Evolutionary conservation across 2,888 invertebrate genomes (phyloP).

Genomic region (Eilema caniola): DNA sequence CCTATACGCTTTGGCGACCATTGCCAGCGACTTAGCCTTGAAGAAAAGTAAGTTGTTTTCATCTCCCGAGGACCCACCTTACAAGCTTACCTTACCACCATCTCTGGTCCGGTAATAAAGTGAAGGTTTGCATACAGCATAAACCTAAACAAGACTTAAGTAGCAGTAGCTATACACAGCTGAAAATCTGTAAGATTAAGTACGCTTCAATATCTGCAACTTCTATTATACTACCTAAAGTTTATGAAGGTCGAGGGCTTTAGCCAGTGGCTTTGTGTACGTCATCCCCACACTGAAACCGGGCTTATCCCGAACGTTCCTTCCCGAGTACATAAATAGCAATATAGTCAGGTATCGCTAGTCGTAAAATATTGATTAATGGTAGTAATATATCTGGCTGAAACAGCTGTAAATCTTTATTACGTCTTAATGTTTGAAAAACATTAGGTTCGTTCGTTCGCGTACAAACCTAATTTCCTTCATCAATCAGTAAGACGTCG

Average conservation of each 20-base stretch:
- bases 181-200: constrained; percentile 18
- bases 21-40: too few relatives aligned
- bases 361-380: constrained; percentile 1
- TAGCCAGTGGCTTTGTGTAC: constrained; percentile 11
- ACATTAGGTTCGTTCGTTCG: not conserved
- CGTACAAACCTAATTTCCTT: not conserved
- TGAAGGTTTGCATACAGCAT: not conserved
- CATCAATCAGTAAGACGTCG: constrained; percentile 1
- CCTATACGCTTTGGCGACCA: too few relatives aligned
- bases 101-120: too few relatives aligned
- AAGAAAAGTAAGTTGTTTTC: too few relatives aligned
- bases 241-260: constrained; percentile 18
- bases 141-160: not conserved
- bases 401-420: constrained; percentile 1
- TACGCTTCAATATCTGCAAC: constrained; percentile 10
- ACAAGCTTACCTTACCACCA: too few relatives aligned
- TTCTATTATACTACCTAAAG: constrained; percentile 21
- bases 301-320: constrained; percentile 7
- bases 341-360: not conserved
- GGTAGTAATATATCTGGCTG: not conserved
- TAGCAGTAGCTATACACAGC: not conserved
- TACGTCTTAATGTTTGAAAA: not conserved
- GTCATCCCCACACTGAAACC: constrained; percentile 17
- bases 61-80: too few relatives aligned
- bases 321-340: constrained; percentile 10